Evolutionary conservation across 2,888 invertebrate genomes (phyloP), one percentile per base, ranked within the genome.

Genomic region (Pecten maximus): DNA sequence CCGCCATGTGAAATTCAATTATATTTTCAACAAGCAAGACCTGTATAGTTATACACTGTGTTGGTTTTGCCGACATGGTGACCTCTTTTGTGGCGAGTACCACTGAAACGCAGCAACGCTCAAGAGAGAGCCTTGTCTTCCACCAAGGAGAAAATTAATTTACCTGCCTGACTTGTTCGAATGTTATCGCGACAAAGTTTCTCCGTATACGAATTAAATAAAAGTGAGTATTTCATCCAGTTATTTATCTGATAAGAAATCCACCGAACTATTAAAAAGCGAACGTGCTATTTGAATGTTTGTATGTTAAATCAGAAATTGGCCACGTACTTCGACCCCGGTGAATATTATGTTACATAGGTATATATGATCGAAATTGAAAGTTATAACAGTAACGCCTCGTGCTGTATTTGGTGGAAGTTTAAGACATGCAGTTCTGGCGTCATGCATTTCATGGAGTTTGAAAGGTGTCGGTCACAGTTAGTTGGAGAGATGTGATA

Each of bases 181-280:
- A 74, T 74, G 74, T 74, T 74, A 74, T 28, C 74, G 74, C 74
- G 35, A 74, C 35, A 74, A 35, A 74, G 35, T 74, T 35, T 74
- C 28, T 74, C 6, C 74, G 74, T 74, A 28, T 35, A 74, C 35
- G 28, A 74, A 74, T 35, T 28, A 74, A 74, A 35, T 74, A 74
- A 74, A 28, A 28, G 74, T 28, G 74, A 10, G 28, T 74, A 60
- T 74, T 74, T 74, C 74, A 74, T 74, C 28, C 10, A 74, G 74
- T 74, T 74, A 28, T 74, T 28, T 74, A 74, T 74, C 74, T 28
- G 74, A 74, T 74, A 74, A 74, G 74, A 35, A 35, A 35, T 6
- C 16, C 74, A 74, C 1, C 28, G 60, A 60, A 28, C n/a, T 60
- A 60, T n/a, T 60, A 28, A 60, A 60, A 1, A 2, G 3, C n/a